Conservation (phyloP, 2,797 vertebrate species). For the Peromyscus melanophrys region DNA sequence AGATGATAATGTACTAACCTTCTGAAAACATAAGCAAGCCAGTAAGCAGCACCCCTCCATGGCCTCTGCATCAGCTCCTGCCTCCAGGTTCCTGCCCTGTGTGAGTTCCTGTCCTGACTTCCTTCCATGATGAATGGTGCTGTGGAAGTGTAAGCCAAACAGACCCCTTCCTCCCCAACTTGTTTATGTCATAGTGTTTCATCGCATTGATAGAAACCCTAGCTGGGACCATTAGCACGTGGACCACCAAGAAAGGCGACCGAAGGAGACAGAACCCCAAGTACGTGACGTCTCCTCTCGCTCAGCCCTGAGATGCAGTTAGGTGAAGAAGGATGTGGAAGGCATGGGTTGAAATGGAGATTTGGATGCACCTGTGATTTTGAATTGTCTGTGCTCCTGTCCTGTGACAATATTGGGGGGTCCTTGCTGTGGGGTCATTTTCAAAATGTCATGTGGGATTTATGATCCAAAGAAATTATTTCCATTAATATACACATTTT, state of each 20-base stretch:
- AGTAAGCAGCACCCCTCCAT: background rate
- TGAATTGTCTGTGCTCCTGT: slow-evolving; percentile 37
- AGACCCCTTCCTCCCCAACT: background rate
- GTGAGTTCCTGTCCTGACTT: background rate
- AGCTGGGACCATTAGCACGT: background rate
- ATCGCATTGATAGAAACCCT: background rate
- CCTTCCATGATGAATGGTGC: background rate
- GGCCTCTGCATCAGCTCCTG: background rate
- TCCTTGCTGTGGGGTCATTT: background rate
- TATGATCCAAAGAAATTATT: background rate
- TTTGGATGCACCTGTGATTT: slow-evolving; percentile 7
- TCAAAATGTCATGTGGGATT: slow-evolving; percentile 3
- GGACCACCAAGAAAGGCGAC: background rate
- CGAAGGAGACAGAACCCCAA: background rate
- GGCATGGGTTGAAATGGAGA: background rate
- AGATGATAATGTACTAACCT: background rate
- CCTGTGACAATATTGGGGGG: background rate
- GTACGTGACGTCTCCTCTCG: background rate
- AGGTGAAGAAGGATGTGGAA: background rate
- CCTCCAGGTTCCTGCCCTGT: background rate
- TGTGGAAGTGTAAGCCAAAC: background rate
- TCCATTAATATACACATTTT: slow-evolving; percentile 27
- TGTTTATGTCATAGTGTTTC: background rate
- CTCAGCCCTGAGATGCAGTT: background rate
- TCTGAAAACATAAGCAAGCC: background rate